These are phyloP conservation scores for Nibea coibor DNA, from an alignment of 2,113 vertebrate species.

Conservation along the genomic window DNA sequence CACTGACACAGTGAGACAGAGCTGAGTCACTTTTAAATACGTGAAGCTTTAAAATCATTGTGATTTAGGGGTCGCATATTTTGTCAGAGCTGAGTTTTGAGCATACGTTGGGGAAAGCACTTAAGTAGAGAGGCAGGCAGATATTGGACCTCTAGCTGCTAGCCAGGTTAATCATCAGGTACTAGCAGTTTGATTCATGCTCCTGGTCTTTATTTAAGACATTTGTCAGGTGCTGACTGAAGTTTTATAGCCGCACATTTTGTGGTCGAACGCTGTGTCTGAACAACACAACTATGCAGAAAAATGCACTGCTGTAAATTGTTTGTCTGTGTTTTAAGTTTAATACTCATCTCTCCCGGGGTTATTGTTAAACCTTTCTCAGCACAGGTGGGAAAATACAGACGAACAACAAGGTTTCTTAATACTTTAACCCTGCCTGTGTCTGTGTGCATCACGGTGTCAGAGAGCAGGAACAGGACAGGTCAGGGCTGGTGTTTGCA, in stretches of 20 bases:
- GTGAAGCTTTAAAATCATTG: conserved; percentile 16
- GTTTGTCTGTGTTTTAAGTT: conserved; percentile 50
- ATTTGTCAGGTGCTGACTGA: conserved; percentile 70
- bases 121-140: conserved; percentile 23
- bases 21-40: conserved; percentile 25
- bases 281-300: conserved; percentile 72
- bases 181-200: conserved; percentile 73
- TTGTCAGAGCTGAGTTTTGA: conserved; percentile 11
- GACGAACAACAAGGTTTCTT: neutral
- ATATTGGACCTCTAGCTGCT: conserved; percentile 58
- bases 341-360: conserved; percentile 7
- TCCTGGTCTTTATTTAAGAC: conserved; percentile 73
- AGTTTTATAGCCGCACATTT: conserved; percentile 80
- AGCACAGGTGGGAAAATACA: conserved; percentile 30
- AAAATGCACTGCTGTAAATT: conserved; percentile 70
- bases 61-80: conserved; percentile 15
- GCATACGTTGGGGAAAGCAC: conserved; percentile 34
- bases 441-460: conserved; percentile 18
- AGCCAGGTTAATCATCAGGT: conserved; percentile 77
- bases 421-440: conserved; percentile 26
- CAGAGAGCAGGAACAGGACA: conserved; percentile 31
- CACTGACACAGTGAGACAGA: conserved; percentile 35
- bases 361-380: conserved; percentile 22
- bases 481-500: conserved; percentile 41
- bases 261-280: conserved; percentile 74